A percentile compares a stretch with the other conserved stretches of the same genome.
Conservation (phyloP, 2,888 invertebrate species). For the Dasypogon diadema region DNA sequence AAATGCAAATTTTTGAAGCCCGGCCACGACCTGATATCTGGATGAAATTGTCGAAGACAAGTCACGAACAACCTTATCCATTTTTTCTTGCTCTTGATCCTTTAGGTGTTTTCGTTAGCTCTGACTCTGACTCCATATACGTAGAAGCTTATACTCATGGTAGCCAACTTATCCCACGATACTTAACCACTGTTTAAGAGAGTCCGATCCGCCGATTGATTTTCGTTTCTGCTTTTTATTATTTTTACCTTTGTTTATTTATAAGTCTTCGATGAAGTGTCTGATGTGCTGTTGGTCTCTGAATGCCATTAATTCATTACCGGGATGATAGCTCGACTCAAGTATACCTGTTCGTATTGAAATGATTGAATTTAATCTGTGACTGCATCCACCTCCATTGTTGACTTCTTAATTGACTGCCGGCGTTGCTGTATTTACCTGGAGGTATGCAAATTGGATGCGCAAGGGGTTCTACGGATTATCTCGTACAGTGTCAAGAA, state of each 20-base stretch:
- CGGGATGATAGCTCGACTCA: slow-evolving; percentile 33
- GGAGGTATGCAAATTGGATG: slow-evolving; percentile 42
- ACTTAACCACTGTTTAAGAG: slow-evolving; percentile 44
- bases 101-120: slow-evolving; percentile 35
- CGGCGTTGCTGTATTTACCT: slow-evolving; percentile 26
- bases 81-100: slow-evolving; percentile 36
- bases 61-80: slow-evolving; percentile 49
- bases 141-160: slow-evolving; percentile 15
- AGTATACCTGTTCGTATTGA: slow-evolving; percentile 15
- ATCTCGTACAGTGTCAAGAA: slow-evolving; percentile 18
- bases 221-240: slow-evolving; percentile 4
- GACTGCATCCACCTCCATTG: slow-evolving; percentile 49
- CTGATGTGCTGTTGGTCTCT: slow-evolving; percentile 47
- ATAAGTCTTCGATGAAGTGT: slow-evolving; percentile 37
- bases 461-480: neutral
- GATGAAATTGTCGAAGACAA: slow-evolving; percentile 46
- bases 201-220: slow-evolving; percentile 42
- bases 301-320: slow-evolving; percentile 48
- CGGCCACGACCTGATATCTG: slow-evolving; percentile 33
- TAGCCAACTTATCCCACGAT: slow-evolving; percentile 41
- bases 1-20: slow-evolving; percentile 48
- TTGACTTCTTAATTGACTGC: slow-evolving; percentile 49
- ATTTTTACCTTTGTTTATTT: slow-evolving; percentile 38
- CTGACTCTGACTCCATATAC: neutral
- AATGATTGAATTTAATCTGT: slow-evolving; percentile 47